Percentiles rank a stretch among this genome's conserved stretches.
phyloP scores from a whole-genome alignment of 1,140 invertebrate genomes.

The Plectus sambesii region DNA sequence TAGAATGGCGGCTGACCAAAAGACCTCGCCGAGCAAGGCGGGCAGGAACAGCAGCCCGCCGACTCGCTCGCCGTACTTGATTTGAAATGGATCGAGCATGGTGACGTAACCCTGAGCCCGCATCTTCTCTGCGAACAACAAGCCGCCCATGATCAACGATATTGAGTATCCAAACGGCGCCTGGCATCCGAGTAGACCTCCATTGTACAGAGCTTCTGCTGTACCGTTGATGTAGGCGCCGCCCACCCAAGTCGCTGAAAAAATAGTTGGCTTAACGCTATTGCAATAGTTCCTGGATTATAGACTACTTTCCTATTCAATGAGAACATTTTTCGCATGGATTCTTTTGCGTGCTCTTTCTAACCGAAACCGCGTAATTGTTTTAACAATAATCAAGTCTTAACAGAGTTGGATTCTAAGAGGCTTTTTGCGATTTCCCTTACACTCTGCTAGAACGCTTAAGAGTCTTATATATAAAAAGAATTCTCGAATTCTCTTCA shows the following conservation, averaged over 20 bases:
- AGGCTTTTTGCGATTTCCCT: too few species aligned
- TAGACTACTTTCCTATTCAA: too few species aligned
- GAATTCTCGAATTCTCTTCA: too few species aligned
- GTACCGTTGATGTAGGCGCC: conserved; percentile 98
- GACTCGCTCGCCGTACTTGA: conserved; percentile 88
- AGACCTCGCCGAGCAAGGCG: conserved; percentile 88
- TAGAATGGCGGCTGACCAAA: conserved; percentile 93
- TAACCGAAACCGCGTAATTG: too few species aligned
- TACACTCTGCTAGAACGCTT: too few species aligned
- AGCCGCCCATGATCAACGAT: conserved; percentile 73
- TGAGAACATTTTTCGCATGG: too few species aligned
- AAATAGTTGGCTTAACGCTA: too few species aligned
- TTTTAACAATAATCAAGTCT: too few species aligned
- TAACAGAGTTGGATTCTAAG: too few species aligned
- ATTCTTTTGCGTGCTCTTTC: not conserved
- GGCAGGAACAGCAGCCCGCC: conserved; percentile 89
- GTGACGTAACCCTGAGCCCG: conserved; percentile 90
- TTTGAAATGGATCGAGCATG: conserved; percentile 88
- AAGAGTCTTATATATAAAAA: too few species aligned
- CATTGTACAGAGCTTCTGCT: conserved; percentile 83
- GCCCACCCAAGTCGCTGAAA: conserved; percentile 86
- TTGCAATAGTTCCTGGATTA: too few species aligned
- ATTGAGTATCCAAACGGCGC: conserved; percentile 92
- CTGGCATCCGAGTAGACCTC: conserved; percentile 76
- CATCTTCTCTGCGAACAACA: conserved; percentile 97